Base-by-base conservation (phyloP, 2,113 vertebrate genomes). In the Motacilla alba region DNA sequence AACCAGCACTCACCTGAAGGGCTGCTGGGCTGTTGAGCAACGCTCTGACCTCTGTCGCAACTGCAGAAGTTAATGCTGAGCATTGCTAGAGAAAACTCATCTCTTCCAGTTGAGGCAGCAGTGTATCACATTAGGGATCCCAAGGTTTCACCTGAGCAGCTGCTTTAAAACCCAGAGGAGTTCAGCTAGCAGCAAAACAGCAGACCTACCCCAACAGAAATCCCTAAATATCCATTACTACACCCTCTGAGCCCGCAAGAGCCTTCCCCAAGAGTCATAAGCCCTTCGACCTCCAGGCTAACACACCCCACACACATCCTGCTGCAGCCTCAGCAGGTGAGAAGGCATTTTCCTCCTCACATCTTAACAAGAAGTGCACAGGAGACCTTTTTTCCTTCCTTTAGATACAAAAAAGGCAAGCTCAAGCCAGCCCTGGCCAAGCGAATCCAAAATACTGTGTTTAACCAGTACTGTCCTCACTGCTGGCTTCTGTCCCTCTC, bases 21-120 rank as follows among this genome's bases (percentile, higher is more conserved):
- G 59, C 68, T 41, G 64, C 64, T 2, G 20, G 27, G 73, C 58
- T 81, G 30, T 89, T 96, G 76, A 91, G 91, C 79, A 95, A 94
- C 0, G 0, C 30, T 41, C 62, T 1, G 1, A 47, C 26, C 70
- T 60, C 64, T 94, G 89, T 81, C 12, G 21, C 76, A 94, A 94
- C n/a, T 3, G 19, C 62, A 67, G 17, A 53, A 31, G n/a, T 74
- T 28, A 55, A 63, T 10, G n/a, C 6, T 9, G 18, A 14, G 27
- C 33, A 1, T 1, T 46, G 35, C 52, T 24, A 12, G 20, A 56
- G 64, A 81, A 80, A 64, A 39, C 13, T 52, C 50, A 13, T 10
- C 62, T 31, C 68, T 26, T 68, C 39, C 39, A 69, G 41, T 5
- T 7, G 5, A 83, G 76, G 76, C 53, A 93, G 58, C 67, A 64